Evolutionary conservation across 2,113 vertebrate species (phyloP), one percentile per base, ranked within the genome.

Genomic region (Vulpes ferrilata): DNA sequence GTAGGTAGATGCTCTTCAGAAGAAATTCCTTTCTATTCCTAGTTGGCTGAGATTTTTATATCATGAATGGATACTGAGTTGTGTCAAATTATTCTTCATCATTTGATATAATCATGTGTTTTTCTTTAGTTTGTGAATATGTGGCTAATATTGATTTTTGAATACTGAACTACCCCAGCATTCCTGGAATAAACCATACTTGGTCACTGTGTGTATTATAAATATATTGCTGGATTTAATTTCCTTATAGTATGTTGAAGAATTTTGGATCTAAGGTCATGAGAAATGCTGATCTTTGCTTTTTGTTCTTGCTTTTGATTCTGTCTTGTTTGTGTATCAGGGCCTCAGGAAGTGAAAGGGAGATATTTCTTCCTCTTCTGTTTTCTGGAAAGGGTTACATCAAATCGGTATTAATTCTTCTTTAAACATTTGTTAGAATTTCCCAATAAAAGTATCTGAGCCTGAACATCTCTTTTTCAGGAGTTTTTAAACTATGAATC

Each of bases 401-500:
- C 11, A 22, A 55, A 83, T 30, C 90, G 30, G 17, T 48, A 51
- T 57, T 35, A 65, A 80, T 73, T 78, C 4, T 48, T 92, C 55
- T 90, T 76, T 86, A 95, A 86, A 73, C 69, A 22, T 88, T 62
- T 88, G 69, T 48, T 53, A 96, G 22, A 95, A 67, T 86, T 80
- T 12, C 20, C n/a, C 4, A 23, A 30, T 78, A 92, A 93, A 83
- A 83, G 80, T 60, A 78, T 51, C 23, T 88, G 35, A 78, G 62
- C 62, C 35, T 83, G 7, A 79, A 91, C 11, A 74, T 85, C 74
- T 38, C 27, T 78, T 95, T 71, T 27, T 38, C 43, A 69, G 55
- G n/a, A 78, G 43, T 25, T 92, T 84, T 94, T 79, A 79, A 94
- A 84, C 11, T 71, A 88, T 53, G 32, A 88, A 80, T 88, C 88